phyloP scores from a whole-genome alignment of 2,888 invertebrate species.

The Helobdella robusta region DNA sequence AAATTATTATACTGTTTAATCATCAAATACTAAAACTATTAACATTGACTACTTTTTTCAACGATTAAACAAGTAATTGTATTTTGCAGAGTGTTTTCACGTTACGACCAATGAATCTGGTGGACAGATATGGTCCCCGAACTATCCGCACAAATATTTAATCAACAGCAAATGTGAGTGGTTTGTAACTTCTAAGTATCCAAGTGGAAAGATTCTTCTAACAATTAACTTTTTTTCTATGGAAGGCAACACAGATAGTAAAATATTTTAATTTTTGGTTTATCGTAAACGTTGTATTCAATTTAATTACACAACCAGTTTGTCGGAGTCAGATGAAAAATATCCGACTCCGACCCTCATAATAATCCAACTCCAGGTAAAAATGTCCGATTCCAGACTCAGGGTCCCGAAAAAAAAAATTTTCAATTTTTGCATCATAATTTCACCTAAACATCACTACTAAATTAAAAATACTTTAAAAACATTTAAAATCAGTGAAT shows the following conservation, averaged over 20 bases:
- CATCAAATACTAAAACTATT: too few species aligned
- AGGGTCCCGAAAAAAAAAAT: too few species aligned
- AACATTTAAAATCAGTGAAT: not conserved
- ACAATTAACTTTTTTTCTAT: constrained; percentile 76
- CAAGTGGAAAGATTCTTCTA: constrained; percentile 75
- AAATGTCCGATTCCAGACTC: too few species aligned
- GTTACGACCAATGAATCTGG: constrained; percentile 60
- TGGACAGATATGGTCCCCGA: constrained; percentile 73
- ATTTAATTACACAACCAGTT: too few species aligned
- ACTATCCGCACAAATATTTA: constrained; percentile 80
- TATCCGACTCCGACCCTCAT: too few species aligned
- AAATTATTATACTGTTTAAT: too few species aligned
- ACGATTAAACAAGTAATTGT: too few species aligned
- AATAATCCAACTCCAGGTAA: too few species aligned
- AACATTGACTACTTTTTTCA: too few species aligned
- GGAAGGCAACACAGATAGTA: constrained; percentile 69
- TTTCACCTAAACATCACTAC: too few species aligned
- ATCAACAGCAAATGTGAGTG: constrained; percentile 73
- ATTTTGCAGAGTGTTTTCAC: constrained; percentile 69
- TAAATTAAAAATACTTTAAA: constrained; percentile 2
- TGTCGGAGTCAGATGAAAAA: too few species aligned
- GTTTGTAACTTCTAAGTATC: constrained; percentile 77
- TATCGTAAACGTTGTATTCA: not conserved
- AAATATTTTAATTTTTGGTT: not conserved
- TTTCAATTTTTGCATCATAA: too few species aligned